Percentiles rank a stretch among this genome's conserved stretches.
phyloP scores from a whole-genome alignment of 2,113 vertebrate genomes.

The Sphaerodactylus townsendi region DNA sequence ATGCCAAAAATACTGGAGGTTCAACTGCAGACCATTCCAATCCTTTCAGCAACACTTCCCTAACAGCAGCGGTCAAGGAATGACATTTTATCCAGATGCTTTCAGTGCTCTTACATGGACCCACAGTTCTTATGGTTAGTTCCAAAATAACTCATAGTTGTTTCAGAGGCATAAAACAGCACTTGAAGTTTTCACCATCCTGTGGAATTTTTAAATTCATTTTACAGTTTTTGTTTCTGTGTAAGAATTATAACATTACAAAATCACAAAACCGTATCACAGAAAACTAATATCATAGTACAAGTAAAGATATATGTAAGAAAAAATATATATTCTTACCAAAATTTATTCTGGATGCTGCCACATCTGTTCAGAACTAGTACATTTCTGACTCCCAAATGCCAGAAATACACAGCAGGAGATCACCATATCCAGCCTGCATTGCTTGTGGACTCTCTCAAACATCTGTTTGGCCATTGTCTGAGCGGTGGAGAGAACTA shows the following conservation, averaged over 20 bases:
- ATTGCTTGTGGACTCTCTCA: not conserved
- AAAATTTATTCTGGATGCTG: fast-evolving
- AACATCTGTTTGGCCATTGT: not conserved
- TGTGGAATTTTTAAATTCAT: not conserved
- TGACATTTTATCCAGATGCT: not conserved
- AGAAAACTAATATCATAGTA: not conserved
- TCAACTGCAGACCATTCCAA: not conserved
- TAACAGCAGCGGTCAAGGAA: not conserved
- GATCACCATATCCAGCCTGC: not conserved
- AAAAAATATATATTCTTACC: not conserved
- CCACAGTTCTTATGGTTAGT: not conserved
- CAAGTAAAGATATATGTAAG: not conserved
- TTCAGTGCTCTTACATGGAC: conserved; percentile 16
- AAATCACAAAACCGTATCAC: not conserved
- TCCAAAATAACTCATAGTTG: conserved; percentile 15
- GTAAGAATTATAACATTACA: no score
- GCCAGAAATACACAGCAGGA: not conserved
- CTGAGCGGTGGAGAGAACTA: not conserved
- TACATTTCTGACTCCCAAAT: not conserved
- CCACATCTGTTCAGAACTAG: not conserved
- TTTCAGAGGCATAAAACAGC: conserved; percentile 26
- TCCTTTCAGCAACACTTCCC: not conserved
- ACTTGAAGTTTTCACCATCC: conserved; percentile 3
- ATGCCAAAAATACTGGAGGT: not conserved
- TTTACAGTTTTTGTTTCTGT: not conserved